A percentile compares a stretch with the other conserved stretches of the same genome.
Conservation (phyloP, 2,113 vertebrate genomes). For the Hepsetus odoe region DNA sequence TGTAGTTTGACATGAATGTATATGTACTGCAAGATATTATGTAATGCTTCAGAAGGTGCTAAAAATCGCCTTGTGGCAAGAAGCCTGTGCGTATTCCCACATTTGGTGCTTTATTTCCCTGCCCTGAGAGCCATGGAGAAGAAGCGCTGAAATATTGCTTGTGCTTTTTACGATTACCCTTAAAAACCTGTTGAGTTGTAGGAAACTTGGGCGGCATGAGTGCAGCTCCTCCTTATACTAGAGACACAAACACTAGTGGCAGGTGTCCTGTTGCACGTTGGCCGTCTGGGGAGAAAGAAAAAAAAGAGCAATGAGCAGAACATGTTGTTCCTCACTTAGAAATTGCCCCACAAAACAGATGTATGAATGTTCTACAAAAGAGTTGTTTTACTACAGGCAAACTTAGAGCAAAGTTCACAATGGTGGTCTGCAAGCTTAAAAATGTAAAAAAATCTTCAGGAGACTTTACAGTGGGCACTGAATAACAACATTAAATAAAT, state of each 20-base stretch:
- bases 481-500: no score
- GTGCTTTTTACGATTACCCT: constrained; percentile 21
- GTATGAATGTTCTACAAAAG: constrained; percentile 52
- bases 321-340: constrained; percentile 66
- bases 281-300: not conserved
- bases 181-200: constrained; percentile 15
- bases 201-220: constrained; percentile 13
- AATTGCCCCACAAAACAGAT: constrained; percentile 69
- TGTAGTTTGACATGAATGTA: not conserved
- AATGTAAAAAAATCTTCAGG: not conserved
- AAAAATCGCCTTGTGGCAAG: not conserved
- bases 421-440: constrained; percentile 54
- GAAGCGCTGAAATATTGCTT: constrained; percentile 3
- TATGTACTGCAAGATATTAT: not conserved
- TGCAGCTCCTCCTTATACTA: constrained; percentile 18
- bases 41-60: constrained; percentile 6
- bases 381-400: constrained; percentile 29
- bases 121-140: not conserved
- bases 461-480: not conserved
- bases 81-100: not conserved
- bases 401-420: constrained; percentile 52
- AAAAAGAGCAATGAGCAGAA: constrained; percentile 61
- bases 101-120: constrained; percentile 6
- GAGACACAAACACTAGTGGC: constrained; percentile 26
- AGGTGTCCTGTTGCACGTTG: constrained; percentile 25